A percentile compares a stretch with the other conserved stretches of the same genome.
phyloP scores from a whole-genome alignment of 2,113 vertebrate genomes.

The Chrysemys picta region DNA sequence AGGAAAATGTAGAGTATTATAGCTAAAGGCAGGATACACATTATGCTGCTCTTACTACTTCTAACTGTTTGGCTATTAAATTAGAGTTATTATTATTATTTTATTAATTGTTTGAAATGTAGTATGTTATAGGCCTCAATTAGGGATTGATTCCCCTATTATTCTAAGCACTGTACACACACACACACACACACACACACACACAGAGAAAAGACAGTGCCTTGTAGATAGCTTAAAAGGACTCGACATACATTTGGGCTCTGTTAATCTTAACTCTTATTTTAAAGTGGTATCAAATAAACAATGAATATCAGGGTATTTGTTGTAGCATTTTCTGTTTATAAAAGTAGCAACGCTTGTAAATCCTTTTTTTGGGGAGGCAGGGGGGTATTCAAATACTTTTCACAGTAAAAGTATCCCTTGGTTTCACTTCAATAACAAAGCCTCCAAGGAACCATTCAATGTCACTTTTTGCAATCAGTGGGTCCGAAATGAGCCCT shows the following conservation, averaged over 20 bases:
- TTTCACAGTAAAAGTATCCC: background rate
- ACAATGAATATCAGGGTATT: background rate
- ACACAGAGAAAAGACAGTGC: background rate
- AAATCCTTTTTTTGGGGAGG: background rate
- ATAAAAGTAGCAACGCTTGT: background rate
- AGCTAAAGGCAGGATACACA: background rate
- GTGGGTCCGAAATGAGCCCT: background rate
- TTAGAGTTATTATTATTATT: background rate
- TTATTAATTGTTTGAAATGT: background rate
- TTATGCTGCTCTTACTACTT: rapidly evolving
- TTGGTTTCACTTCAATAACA: background rate
- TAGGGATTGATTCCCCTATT: rapidly evolving
- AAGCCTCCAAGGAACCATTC: background rate
- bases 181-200: background rate
- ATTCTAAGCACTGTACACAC: background rate
- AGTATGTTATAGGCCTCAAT: background rate
- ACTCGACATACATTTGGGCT: background rate
- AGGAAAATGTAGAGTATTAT: background rate
- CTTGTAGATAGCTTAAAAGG: background rate
- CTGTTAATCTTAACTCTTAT: background rate
- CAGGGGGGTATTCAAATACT: background rate
- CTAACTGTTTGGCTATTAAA: rapidly evolving
- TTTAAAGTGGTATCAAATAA: background rate
- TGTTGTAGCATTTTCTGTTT: background rate
- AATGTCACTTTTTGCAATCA: background rate